Base-by-base conservation (phyloP, 2,113 vertebrate species). In the Cyprinodon variegatus region DNA sequence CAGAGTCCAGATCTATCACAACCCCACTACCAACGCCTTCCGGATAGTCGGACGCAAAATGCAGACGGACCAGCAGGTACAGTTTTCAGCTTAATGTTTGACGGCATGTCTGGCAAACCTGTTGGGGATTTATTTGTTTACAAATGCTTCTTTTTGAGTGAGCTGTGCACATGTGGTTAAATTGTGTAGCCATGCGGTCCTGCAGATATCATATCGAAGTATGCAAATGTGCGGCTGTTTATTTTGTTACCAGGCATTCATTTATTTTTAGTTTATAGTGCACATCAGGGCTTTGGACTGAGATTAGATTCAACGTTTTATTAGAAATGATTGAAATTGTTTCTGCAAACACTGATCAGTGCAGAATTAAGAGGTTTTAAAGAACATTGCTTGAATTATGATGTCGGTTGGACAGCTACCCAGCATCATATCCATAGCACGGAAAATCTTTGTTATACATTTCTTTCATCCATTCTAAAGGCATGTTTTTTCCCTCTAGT, bases 1-100 rank as follows among this genome's bases (percentile, higher is more conserved):
- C 92, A 94, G 96, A 0, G 95, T 98, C 53, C 96, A 97, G 92
- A 96, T 98, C 92, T 97, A 95, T 88, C 96, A 97, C 92, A 96
- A 96, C 79, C 94, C 96, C 14, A 59, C 81, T 20, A 93, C 57
- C 91, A 96, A 98, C 66, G 91, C 95, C 84, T 97, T 97, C 92
- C 93, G 96, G 20, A 94, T 98, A 39, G 96, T 98, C 3, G 96
- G 96, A 37, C 94, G 96, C 70, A 97, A 97, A 88, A 94, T 97
- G 94, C 96, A 96, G 84, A 88, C 94, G 0, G 96, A 98, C 86
- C 96, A 97, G 81, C 96, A 97, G 96, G 96, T 97, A 87, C 22
- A 9, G 38, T 38, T 41, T 22, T 45, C 50, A 17, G 40, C 53
- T 53, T 48, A n/a, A 9, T 10, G 20, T 29, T 29, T 11, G 14